Evolutionary conservation across 2,113 vertebrate species (phyloP), one percentile per base, ranked within the genome.

Genomic region (Corythaixoides concolor): DNA sequence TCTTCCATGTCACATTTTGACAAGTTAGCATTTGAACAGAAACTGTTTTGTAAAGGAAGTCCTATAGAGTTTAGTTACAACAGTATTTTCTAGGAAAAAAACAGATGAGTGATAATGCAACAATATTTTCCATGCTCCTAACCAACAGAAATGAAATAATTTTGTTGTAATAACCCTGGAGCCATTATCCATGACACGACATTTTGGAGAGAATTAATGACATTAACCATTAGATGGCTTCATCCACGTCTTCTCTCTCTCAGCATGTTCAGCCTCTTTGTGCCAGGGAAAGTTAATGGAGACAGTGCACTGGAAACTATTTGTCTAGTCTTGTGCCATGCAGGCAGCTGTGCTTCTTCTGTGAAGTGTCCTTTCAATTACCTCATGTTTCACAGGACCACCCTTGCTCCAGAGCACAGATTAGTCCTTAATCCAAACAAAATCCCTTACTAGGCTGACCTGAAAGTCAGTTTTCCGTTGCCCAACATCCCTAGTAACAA

Each of bases 81-180:
- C 84, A 70, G 41, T 37, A 59, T 77, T 95, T 62, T 96, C 90
- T 94, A 97, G 82, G 76, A 79, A 92, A 58, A 89, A 67, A 69
- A 3, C 52, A 58, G 70, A 95, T 87, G 86, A 93, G 84, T 85
- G 95, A 93, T 90, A 93, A 83, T 82, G 58, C 39, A 90, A 94
- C 92, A 91, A 58, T 83, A 97, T 97, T 98, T 98, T 98, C 98
- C 97, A 98, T 89, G 75, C 62, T 89, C 85, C 90, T 80, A 77
- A 97, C 97, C 95, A 96, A 95, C 86, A 97, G 95, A 94, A 96
- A 95, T 97, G 94, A 97, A 97, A 93, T 86, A 94, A 96, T 88
- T 95, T 81, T 89, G 72, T 80, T 85, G 92, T 85, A 94, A 95
- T 95, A 95, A 97, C 88, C 78, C 76, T 77, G 55, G 68, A 94